These are phyloP conservation scores for Andrena chrysosceles DNA, from an alignment of 2,888 invertebrate genomes.

Conservation along the genomic window DNA sequence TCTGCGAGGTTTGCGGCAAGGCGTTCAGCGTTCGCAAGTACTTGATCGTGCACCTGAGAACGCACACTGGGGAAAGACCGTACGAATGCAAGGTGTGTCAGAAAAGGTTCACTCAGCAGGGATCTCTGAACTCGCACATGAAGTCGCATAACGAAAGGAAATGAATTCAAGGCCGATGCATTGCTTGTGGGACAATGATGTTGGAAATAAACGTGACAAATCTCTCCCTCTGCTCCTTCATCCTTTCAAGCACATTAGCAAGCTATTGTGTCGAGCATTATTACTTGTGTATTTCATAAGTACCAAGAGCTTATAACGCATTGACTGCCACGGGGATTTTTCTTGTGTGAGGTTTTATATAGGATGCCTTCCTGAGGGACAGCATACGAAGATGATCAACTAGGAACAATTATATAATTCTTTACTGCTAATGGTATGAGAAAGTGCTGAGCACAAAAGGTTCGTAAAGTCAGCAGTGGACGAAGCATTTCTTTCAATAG, in stretches of 20 bases:
- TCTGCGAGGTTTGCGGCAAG: conserved; percentile 80
- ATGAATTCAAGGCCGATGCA: conserved; percentile 62
- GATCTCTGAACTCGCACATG: conserved; percentile 82
- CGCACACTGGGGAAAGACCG: conserved; percentile 81
- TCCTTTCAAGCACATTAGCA: neutral
- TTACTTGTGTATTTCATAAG: neutral
- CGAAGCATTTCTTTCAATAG: too few relatives aligned
- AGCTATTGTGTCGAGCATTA: neutral
- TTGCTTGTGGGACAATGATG: neutral
- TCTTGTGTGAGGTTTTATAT: neutral
- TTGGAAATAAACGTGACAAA: neutral
- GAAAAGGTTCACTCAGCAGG: conserved; percentile 82
- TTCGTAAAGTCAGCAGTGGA: too few relatives aligned
- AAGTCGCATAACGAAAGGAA: conserved; percentile 75
- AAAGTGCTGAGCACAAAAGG: too few relatives aligned
- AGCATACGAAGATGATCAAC: neutral
- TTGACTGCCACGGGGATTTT: conserved; percentile 1
- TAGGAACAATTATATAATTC: neutral
- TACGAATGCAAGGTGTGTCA: conserved; percentile 82
- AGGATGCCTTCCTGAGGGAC: neutral
- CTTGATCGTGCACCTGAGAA: conserved; percentile 78
- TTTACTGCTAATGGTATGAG: too few relatives aligned
- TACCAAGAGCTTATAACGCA: neutral
- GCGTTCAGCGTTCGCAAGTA: conserved; percentile 80
- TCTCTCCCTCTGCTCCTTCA: neutral